Percentiles rank a stretch among this genome's conserved stretches.
phyloP scores from a whole-genome alignment of 2,797 vertebrate species.

The Pangasius djambal region DNA sequence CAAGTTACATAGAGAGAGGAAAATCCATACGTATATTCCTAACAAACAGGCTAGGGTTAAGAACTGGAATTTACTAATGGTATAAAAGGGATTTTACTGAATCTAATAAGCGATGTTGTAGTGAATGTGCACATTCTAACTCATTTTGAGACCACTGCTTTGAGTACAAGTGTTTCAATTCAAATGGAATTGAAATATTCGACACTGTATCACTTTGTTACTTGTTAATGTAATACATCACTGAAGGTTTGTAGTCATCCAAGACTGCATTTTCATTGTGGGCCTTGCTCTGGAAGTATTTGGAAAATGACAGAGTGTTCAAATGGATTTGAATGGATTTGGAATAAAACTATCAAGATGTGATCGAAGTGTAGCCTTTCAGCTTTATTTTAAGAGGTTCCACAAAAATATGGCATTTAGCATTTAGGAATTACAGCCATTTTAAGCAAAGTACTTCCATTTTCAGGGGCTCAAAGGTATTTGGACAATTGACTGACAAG shows the following conservation, averaged over 20 bases:
- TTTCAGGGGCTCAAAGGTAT: too few relatives aligned
- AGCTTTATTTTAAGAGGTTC: too few relatives aligned
- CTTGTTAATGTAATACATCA: background rate
- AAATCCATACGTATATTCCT: background rate
- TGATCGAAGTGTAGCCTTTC: too few relatives aligned
- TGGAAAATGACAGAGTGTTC: too few relatives aligned
- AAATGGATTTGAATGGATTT: too few relatives aligned
- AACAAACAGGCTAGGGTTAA: background rate
- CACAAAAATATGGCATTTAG: too few relatives aligned
- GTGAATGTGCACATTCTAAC: background rate
- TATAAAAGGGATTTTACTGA: background rate
- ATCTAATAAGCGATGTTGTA: background rate
- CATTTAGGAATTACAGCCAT: too few relatives aligned
- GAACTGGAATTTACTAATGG: background rate
- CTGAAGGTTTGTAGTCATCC: background rate
- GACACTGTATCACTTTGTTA: background rate
- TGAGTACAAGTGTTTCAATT: background rate
- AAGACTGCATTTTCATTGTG: background rate
- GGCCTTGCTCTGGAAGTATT: too few relatives aligned
- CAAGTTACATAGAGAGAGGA: background rate
- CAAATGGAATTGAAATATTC: background rate
- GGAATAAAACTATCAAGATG: too few relatives aligned
- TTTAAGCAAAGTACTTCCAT: too few relatives aligned
- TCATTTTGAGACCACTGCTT: background rate
- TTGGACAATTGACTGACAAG: too few relatives aligned